A percentile compares a stretch with the other conserved stretches of the same genome.
phyloP scores from a whole-genome alignment of 2,888 invertebrate species.

The Palloptera scutellata region DNA sequence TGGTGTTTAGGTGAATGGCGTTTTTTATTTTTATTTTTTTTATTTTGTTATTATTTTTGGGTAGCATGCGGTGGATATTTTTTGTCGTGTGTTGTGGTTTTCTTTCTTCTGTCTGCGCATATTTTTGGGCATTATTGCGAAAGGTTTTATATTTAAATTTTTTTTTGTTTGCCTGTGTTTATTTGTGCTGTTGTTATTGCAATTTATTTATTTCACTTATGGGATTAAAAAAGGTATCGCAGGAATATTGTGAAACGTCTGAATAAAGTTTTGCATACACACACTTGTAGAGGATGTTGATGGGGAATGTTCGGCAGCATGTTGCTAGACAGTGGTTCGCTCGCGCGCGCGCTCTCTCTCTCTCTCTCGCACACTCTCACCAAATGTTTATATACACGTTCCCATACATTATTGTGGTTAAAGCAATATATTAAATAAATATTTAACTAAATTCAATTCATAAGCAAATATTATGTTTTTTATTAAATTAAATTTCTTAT shows the following conservation, averaged over 20 bases:
- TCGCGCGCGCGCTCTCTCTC: too few relatives aligned
- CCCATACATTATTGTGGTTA: too few relatives aligned
- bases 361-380: too few relatives aligned
- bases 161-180: slow-evolving; percentile 5
- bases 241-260: not conserved
- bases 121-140: slow-evolving; percentile 18
- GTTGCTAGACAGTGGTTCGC: not conserved
- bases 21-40: too few relatives aligned
- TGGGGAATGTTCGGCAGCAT: not conserved
- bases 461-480: too few relatives aligned
- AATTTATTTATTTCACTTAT: slow-evolving; percentile 1
- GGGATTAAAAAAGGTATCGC: slow-evolving; percentile 1
- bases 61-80: too few relatives aligned
- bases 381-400: too few relatives aligned
- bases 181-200: not conserved
- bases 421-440: too few relatives aligned
- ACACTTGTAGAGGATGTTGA: not conserved
- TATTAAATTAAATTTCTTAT: too few relatives aligned
- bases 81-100: not conserved
- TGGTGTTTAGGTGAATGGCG: too few relatives aligned
- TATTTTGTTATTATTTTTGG: too few relatives aligned
- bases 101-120: slow-evolving; percentile 13
- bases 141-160: slow-evolving; percentile 3
- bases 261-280: not conserved
- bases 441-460: too few relatives aligned